Evolutionary conservation across 2,797 vertebrate genomes (phyloP), one percentile per base, ranked within the genome.

Genomic region (Hozukius guyotensis): DNA sequence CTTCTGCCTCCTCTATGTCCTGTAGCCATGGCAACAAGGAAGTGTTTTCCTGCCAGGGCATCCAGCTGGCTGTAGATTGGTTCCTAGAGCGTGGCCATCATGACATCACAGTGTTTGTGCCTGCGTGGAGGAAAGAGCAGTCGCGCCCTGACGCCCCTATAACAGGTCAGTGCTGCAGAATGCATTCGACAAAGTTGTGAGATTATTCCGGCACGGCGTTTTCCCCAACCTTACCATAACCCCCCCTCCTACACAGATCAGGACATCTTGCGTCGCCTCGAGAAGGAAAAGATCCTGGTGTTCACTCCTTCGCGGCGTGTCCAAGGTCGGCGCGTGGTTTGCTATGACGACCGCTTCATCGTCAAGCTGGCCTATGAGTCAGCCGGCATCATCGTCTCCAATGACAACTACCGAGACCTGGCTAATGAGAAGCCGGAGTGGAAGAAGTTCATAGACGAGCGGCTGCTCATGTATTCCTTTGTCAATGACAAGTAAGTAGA

Each of bases 11-110:
- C 46, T 29, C n/a, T 56, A 1, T 80, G 16, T 46, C 67, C 22
- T 27, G 90, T 90, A 99, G 98, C 94, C 98, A 98, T 0, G 98
- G 98, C 89, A 99, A 99, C 96, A 99, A 99, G 94, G 98, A 98
- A 93, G 97, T 99, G 36, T 99, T 99, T 94, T 99, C 98, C 84
- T 99, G 98, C 93, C 97, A 97, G 89, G 98, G 98, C 84, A 99
- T 99, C 92, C 97, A 97, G 92, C 87, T 99, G 92, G 97, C 98
- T 4, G 97, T 99, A 11, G 97, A 97, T 52, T 99, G 97, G 97
- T 98, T 99, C 94, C 93, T 98, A 82, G 97, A 98, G 91, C 97
- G 97, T 52, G 97, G 97, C 64, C 98, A 99, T 90, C 97, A 97
- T 87, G 96, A 98, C 90, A 87, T 99, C 79, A 99, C 98, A 0